Percentiles rank a stretch among this genome's conserved stretches.
phyloP scores from a whole-genome alignment of 92 coral and sea anemone genomes.

The Zoanthus sansibaricus region DNA sequence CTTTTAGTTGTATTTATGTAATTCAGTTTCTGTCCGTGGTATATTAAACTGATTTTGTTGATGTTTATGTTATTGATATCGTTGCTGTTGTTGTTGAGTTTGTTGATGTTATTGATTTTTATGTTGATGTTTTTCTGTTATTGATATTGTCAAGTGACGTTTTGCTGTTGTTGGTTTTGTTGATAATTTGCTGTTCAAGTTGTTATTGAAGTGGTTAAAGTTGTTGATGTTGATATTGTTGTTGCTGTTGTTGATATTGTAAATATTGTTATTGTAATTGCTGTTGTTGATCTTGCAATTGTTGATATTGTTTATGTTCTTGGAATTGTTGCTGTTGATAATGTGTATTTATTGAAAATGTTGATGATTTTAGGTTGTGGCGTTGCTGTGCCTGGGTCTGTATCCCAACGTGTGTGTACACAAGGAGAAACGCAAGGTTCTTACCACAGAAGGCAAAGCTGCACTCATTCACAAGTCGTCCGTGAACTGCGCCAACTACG shows the following conservation, averaged over 20 bases:
- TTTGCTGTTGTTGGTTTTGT: neutral
- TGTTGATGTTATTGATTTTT: conserved; percentile 65
- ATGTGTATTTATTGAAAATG: neutral
- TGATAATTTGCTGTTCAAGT: too few relatives aligned
- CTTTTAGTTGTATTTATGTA: too few relatives aligned
- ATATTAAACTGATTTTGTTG: too few relatives aligned
- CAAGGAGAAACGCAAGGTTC: conserved; percentile 94
- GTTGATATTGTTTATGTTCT: conserved; percentile 6
- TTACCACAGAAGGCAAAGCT: conserved; percentile 98
- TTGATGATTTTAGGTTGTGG: conserved; percentile 73
- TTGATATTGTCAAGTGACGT: too few relatives aligned
- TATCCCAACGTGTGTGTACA: conserved; percentile 98
- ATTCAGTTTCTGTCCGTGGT: too few relatives aligned
- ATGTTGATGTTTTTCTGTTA: too few relatives aligned
- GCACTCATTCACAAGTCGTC: conserved; percentile 98
- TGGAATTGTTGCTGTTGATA: too few relatives aligned
- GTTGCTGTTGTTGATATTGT: neutral
- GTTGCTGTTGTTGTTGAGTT: conserved; percentile 20
- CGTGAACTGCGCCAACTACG: conserved; percentile 94
- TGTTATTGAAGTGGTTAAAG: too few relatives aligned
- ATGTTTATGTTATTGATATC: conserved; percentile 71
- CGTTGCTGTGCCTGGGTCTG: conserved; percentile 91
- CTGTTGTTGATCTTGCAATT: conserved; percentile 81
- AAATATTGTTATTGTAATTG: neutral
- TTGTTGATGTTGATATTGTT: conserved; percentile 67